phyloP scores from a whole-genome alignment of 2,888 invertebrate genomes.

The Polydrusus pterygomalis region DNA sequence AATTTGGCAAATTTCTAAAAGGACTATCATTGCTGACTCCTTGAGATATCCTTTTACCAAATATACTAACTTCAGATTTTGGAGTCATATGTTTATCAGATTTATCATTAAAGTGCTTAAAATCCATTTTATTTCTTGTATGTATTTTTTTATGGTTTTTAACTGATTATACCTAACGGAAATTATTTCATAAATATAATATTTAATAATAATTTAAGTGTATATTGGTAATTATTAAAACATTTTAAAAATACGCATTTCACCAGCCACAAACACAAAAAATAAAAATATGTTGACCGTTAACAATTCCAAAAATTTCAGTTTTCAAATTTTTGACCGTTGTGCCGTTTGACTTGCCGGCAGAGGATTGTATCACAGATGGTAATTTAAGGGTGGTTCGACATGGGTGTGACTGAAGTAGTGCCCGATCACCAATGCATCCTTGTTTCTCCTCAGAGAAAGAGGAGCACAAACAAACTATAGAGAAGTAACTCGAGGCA shows the following conservation, averaged over 20 bases:
- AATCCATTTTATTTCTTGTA: constrained; percentile 57
- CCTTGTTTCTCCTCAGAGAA: too few relatives aligned
- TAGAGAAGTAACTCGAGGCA: too few relatives aligned
- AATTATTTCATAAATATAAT: not conserved
- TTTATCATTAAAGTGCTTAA: constrained; percentile 60
- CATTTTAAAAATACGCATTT: constrained; percentile 10
- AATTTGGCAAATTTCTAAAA: constrained; percentile 69
- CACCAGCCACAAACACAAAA: not conserved
- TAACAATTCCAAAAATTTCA: constrained; percentile 28
- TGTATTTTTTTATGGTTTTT: constrained; percentile 3
- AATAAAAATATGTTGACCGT: constrained; percentile 27
- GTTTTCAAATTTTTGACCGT: constrained; percentile 45
- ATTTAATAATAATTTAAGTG: not conserved
- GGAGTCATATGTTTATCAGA: constrained; percentile 62
- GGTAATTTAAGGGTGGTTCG: too few relatives aligned
- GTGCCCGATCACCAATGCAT: too few relatives aligned
- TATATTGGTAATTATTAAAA: not conserved
- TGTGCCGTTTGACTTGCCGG: constrained; percentile 11
- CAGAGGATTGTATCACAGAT: too few relatives aligned
- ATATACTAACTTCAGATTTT: constrained; percentile 58
- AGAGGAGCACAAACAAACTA: too few relatives aligned
- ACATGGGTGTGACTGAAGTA: too few relatives aligned
- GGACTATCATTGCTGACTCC: constrained; percentile 65
- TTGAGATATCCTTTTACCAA: constrained; percentile 46
- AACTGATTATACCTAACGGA: not conserved